Base-by-base conservation (phyloP, 2,113 vertebrate species). In the Cardinalis cardinalis region DNA sequence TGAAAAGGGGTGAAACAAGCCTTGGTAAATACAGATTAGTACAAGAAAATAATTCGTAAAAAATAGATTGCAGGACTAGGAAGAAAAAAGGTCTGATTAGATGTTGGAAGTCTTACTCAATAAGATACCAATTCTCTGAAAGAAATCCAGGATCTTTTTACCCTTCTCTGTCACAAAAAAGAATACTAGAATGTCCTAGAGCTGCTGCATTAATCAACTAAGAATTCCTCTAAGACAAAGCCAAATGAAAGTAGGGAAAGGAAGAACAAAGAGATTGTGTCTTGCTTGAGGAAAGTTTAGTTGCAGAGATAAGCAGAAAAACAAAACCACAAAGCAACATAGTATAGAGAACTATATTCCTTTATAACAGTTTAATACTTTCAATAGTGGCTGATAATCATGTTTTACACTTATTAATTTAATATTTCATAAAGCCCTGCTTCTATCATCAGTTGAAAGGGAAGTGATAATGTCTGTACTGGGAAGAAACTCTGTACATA, bases 401-500 rank as follows among this genome's bases (percentile, higher is more conserved):
- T 10, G 41, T 89, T 63, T 94, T 73, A 84, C 84, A 91, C 36
- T 56, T 8, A 41, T 32, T 84, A 94, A 95, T 86, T 94, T 86
- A 84, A 61, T 86, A 53, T 89, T 93, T 88, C 89, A 69, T 84
- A 94, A 93, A 94, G 75, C 14, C 18, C 60, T 74, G 49, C 49
- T 90, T 72, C 87, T 79, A 41, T 73, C 81, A 90, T 64, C 73
- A 38, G 83, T 77, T 90, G 89, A 96, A 96, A 96, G 88, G 84
- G 88, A 96, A 97, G 78, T 44, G 80, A 96, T 85, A 95, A 93
- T 92, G 93, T 88, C 89, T 73, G 77, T 94, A 92, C 70, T 15
- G 41, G 90, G 80, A 93, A 81, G 78, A 75, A 92, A 96, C 94
- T 96, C 84, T 90, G 96, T 96, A 97, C 97, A 98, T 97, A 96